Conservation (phyloP, 1,140 invertebrate species). For the Drosophila lacertosa region DNA sequence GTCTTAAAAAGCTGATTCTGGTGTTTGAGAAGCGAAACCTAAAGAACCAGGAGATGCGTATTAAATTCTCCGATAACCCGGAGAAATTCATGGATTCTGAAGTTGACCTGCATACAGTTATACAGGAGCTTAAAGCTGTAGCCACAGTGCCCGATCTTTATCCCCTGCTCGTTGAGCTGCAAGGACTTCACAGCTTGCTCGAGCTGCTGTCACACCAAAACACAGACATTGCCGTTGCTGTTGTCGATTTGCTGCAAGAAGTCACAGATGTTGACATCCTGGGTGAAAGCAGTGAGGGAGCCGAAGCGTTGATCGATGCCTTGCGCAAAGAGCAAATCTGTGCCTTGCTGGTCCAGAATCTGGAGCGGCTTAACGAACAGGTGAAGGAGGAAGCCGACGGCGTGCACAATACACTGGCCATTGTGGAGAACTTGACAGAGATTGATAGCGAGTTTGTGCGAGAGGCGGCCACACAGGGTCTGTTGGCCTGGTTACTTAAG, state of each 20-base stretch:
- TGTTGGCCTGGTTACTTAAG: conserved; percentile 96
- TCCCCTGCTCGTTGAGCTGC: conserved; percentile 94
- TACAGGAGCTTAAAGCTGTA: conserved; percentile 97
- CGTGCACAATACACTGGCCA: conserved; percentile 96
- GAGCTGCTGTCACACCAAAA: conserved; percentile 98
- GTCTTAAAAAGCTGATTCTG: conserved; percentile 94
- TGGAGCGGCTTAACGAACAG: conserved; percentile 96
- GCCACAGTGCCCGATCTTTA: conserved; percentile 98
- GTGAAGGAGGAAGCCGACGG: conserved; percentile 98
- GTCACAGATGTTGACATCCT: conserved; percentile 98
- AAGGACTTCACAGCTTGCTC: conserved; percentile 94
- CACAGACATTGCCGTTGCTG: conserved; percentile 94
- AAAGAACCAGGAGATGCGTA: conserved; percentile 98
- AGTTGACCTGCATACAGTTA: conserved; percentile 95
- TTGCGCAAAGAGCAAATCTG: conserved; percentile 95
- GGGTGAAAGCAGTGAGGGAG: conserved; percentile 94
- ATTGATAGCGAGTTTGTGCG: conserved; percentile 92
- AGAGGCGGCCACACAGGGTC: conserved; percentile 94
- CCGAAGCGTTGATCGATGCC: conserved; percentile 90
- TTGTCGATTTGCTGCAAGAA: conserved; percentile 94
- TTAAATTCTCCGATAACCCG: conserved; percentile 98
- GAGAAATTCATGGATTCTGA: conserved; percentile 99
- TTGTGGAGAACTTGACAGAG: conserved; percentile 97
- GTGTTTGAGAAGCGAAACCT: conserved; percentile 97
- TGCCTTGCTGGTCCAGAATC: conserved; percentile 95